These are phyloP conservation scores for Terebella lapidaria DNA, from an alignment of 2,888 invertebrate genomes.

Conservation along the genomic window DNA sequence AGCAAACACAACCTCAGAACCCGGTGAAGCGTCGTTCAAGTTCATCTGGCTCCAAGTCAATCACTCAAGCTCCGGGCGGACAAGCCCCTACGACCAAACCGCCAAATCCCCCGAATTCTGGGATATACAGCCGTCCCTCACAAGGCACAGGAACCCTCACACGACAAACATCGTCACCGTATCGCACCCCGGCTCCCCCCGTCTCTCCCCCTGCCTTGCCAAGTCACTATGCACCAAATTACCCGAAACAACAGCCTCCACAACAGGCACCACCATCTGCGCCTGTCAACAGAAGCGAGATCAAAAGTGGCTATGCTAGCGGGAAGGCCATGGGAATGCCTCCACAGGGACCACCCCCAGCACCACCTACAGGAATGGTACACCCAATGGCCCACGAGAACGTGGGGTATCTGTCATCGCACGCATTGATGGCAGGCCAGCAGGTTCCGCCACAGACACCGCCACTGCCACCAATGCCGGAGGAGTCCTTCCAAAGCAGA, in stretches of 20 bases:
- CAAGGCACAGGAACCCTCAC: constrained; percentile 29
- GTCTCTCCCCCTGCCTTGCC: constrained; percentile 84
- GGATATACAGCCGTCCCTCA: constrained; percentile 3
- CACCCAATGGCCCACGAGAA: constrained; percentile 10
- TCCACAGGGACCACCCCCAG: constrained; percentile 3
- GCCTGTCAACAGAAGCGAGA: too few relatives aligned
- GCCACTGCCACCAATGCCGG: constrained; percentile 10
- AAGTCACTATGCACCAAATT: constrained; percentile 90
- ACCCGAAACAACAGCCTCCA: constrained; percentile 7
- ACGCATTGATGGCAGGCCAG: background rate
- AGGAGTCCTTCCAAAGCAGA: background rate
- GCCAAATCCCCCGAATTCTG: constrained; percentile 74
- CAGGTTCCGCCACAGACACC: background rate
- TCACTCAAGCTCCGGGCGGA: constrained; percentile 14
- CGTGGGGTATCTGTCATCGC: background rate
- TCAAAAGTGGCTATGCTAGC: background rate
- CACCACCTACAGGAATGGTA: constrained; percentile 11
- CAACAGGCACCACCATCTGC: background rate
- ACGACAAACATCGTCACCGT: constrained; percentile 35
- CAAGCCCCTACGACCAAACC: constrained; percentile 87
- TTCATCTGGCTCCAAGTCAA: constrained; percentile 7
- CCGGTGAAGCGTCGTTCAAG: constrained; percentile 11
- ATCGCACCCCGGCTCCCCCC: constrained; percentile 78
- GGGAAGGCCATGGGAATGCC: constrained; percentile 5
- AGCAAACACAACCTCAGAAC: constrained; percentile 10